These are phyloP conservation scores for Turritopsis dohrnii DNA, from an alignment of 30 jellyfish, hydroid and myxozoan genomes.

Conservation along the genomic window DNA sequence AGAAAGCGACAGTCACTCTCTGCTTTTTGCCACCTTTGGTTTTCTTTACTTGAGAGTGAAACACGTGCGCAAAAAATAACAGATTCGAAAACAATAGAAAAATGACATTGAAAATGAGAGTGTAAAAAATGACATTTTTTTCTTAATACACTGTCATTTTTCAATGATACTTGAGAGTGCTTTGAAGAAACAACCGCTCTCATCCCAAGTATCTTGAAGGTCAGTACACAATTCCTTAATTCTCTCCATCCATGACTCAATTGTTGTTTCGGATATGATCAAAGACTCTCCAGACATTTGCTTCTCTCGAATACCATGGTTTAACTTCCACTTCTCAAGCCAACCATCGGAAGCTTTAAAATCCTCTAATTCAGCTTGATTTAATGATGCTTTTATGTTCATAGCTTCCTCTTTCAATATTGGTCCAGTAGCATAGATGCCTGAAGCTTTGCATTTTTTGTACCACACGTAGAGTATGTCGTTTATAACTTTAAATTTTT, in stretches of 20 bases:
- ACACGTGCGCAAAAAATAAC: too few relatives aligned
- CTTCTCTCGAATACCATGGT: background rate
- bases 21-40: background rate
- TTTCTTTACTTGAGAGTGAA: too few relatives aligned
- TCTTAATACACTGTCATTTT: too few relatives aligned
- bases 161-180: background rate
- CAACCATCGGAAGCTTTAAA: background rate
- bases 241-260: too few relatives aligned
- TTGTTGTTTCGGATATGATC: background rate
- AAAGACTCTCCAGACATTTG: background rate
- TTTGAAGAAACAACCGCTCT: conserved; percentile 1
- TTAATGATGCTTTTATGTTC: background rate
- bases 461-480: background rate
- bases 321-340: background rate
- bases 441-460: background rate
- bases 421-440: background rate
- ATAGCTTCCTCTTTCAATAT: background rate
- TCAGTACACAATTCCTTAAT: background rate
- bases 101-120: too few relatives aligned
- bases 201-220: background rate
- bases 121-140: too few relatives aligned
- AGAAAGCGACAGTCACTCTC: conserved; percentile 9
- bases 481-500: background rate
- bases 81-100: too few relatives aligned
- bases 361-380: background rate